A percentile compares a stretch with the other conserved stretches of the same genome.
These are phyloP conservation scores for Cremastobaeus sp. DNA, from an alignment of 2,888 invertebrate genomes.

Conservation along the genomic window DNA sequence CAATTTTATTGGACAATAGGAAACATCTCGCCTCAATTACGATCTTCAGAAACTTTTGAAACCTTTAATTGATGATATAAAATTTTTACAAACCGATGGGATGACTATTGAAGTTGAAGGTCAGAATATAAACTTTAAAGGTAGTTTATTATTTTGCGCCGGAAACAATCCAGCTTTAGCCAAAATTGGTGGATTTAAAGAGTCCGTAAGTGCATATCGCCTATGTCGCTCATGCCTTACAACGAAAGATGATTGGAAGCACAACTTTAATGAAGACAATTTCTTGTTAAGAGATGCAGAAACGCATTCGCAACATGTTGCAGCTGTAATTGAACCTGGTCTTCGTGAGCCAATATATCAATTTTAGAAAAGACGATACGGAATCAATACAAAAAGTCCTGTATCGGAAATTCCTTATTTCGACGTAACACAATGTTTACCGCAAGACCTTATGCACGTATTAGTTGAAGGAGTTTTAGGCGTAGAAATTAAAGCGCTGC, in stretches of 20 bases:
- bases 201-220: constrained; percentile 59
- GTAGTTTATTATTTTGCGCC: constrained; percentile 55
- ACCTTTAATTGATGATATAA: constrained; percentile 57
- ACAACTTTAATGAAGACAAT: constrained; percentile 8
- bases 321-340: constrained; percentile 2
- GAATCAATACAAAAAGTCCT: constrained; percentile 45
- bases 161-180: constrained; percentile 62
- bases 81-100: constrained; percentile 50
- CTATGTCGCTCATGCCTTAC: constrained; percentile 57
- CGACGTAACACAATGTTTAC: constrained; percentile 51
- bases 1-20: constrained; percentile 41
- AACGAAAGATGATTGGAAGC: constrained; percentile 18
- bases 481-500: constrained; percentile 1
- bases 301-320: not conserved
- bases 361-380: constrained; percentile 52
- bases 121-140: constrained; percentile 42
- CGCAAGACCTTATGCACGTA: constrained; percentile 56
- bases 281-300: not conserved
- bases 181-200: constrained; percentile 60
- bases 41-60: constrained; percentile 48
- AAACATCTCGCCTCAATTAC: constrained; percentile 22
- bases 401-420: constrained; percentile 12
- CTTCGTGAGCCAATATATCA: not conserved
- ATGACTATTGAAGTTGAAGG: constrained; percentile 30
- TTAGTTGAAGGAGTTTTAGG: constrained; percentile 34